Base-by-base conservation (phyloP, 2,797 vertebrate genomes). In the Ataeniobius toweri region DNA sequence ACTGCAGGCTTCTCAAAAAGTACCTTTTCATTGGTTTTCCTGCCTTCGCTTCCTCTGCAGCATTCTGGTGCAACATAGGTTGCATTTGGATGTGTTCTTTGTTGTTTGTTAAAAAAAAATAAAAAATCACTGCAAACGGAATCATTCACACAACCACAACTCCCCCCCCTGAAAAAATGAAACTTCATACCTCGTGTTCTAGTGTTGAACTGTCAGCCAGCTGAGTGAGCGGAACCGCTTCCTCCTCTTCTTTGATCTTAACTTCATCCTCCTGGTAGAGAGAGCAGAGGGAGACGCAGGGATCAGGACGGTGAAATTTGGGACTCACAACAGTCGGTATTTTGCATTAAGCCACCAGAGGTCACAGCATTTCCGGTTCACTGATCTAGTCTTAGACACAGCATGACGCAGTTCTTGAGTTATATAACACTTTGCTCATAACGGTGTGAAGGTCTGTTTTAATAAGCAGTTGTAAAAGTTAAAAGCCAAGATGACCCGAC, bases 161-260 rank as follows among this genome's bases (percentile, higher is more conserved):
- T 4, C 36, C 36, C 36, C 36, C 36, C 36, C 36, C 36, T 4
- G 36, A 36, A 36, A 36, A 39, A 39, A 48, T 24, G 12, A 61
- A 41, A n/a, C 56, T 46, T n/a, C 6, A 9, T 74, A 94, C 95
- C 95, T 96, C 94, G 75, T 93, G 90, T 73, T 95, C 95, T 79
- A 95, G 85, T 5, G 92, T 88, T 20, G 92, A 94, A 83, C 92
- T 94, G 80, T 92, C 91, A 80, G 89, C 89, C 76, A 94, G 89
- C 82, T 93, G 92, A 82, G 88, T 90, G 72, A 93, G 69, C 16
- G 89, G 77, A 73, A 80, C 85, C 39, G 83, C 73, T 79, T 94
- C 91, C 46, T 93, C 93, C 74, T 94, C 92, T 26, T 88, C 88
- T 88, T 91, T 89, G 69, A 91, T 74, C 76, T 87, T 77, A 61